Base-by-base conservation (phyloP, 1,140 invertebrate species). In the Hestina assimilis region DNA sequence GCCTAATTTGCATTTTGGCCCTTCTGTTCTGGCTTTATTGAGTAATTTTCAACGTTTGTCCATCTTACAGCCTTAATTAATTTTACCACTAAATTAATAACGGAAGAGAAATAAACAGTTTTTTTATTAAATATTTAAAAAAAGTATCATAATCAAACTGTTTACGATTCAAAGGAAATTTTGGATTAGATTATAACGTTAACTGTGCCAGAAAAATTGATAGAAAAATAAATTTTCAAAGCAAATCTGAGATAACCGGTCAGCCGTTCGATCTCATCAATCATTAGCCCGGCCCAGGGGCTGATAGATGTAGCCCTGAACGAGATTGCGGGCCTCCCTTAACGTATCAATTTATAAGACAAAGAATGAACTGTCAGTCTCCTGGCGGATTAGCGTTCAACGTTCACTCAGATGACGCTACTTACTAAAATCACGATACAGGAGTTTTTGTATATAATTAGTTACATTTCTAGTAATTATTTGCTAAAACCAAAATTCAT, bases 261-360 rank as follows among this genome's bases (percentile, higher is more conserved):
- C 68, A 72, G 55, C 56, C 64, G 67, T 66, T 66, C 64, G 64
- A 65, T 66, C 68, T 71, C 81, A 84, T 84, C 81, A 84, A 84
- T 84, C 81, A 84, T 82, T 75, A 78, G 72, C 46, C 48, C 42
- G 55, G 56, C 58, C 53, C 59, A 52, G 60, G 51, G 59, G 63
- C 70, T 79, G 82, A 85, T 78, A 68, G 74, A 82, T 81, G 75
- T 75, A 66, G 58, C 64, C 56, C 59, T 56, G 55, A 62, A 51
- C 66, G 73, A 80, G 80, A 83, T 85, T 83, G 69, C 73, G 64
- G 64, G 55, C 63, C 68, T 64, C 66, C 60, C 74, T 63, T 64
- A 80, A 83, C 82, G 75, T 78, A 85, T 83, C 82, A 85, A 85
- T 85, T 83, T 85, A 85, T 85, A 83, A 83, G 80, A 78, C 73